phyloP scores from a whole-genome alignment of 1,140 invertebrate species.

The Drosophila trapezifrons region DNA sequence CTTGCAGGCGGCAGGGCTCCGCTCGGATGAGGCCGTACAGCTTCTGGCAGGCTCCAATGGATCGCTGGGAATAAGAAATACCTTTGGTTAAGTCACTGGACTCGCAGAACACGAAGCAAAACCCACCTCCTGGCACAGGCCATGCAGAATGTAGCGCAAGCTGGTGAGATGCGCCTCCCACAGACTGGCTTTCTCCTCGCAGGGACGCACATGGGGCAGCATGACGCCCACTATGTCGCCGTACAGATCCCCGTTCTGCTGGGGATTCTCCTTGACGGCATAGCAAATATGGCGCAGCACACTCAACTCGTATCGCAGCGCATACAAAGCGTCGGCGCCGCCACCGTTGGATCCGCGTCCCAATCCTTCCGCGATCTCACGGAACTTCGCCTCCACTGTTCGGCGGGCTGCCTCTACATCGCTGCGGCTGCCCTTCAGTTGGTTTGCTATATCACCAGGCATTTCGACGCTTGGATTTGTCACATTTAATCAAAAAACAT shows the following conservation, averaged over 20 bases:
- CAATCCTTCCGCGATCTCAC: background rate
- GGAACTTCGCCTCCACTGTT: slow-evolving; percentile 13
- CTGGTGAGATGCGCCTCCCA: slow-evolving; percentile 59
- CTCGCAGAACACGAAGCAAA: background rate
- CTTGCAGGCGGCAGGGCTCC: slow-evolving; percentile 42
- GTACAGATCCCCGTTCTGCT: slow-evolving; percentile 51
- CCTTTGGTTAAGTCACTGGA: background rate
- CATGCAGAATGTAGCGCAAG: slow-evolving; percentile 58
- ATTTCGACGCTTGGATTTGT: slow-evolving; percentile 12
- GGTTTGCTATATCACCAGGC: slow-evolving; percentile 33
- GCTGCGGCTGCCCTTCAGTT: slow-evolving; percentile 32
- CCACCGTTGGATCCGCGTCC: background rate
- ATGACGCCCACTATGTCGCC: slow-evolving; percentile 47
- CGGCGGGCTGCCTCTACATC: slow-evolving; percentile 17
- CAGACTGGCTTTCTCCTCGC: slow-evolving; percentile 24
- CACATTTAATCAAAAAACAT: slow-evolving; percentile 25
- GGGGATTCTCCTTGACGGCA: slow-evolving; percentile 45
- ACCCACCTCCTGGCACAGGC: slow-evolving; percentile 46
- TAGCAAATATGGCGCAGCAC: slow-evolving; percentile 53
- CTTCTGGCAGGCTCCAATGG: slow-evolving; percentile 29
- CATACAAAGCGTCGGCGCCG: background rate
- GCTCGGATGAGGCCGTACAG: slow-evolving; percentile 45
- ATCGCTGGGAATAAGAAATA: slow-evolving; percentile 23
- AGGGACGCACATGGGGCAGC: slow-evolving; percentile 49
- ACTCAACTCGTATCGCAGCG: slow-evolving; percentile 23